phyloP scores from a whole-genome alignment of 2,113 vertebrate genomes.

The Poeciliopsis prolifica region DNA sequence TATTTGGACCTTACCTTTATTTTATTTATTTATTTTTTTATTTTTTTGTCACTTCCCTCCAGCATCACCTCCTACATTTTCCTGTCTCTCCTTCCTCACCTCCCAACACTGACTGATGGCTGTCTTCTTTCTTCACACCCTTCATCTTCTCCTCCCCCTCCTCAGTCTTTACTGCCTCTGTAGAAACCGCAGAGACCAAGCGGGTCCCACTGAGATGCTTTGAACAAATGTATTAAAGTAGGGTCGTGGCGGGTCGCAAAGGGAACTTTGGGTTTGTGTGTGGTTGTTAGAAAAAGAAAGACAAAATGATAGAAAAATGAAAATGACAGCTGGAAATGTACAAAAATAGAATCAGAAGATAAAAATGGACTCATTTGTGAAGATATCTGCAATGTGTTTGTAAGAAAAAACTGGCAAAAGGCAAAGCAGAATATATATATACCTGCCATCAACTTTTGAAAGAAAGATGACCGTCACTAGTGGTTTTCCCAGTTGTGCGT shows the following conservation, averaged over 20 bases:
- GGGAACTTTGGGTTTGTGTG: neutral
- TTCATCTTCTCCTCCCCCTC: conserved; percentile 14
- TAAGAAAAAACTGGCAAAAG: neutral
- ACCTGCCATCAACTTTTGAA: too few relatives aligned
- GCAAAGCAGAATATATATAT: neutral
- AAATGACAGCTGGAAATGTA: neutral
- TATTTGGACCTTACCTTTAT: neutral
- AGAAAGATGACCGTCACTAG: too few relatives aligned
- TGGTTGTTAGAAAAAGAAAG: neutral
- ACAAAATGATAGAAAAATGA: neutral
- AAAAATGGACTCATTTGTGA: neutral
- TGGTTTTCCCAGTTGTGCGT: too few relatives aligned
- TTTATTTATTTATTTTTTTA: neutral
- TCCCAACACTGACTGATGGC: conserved; percentile 2
- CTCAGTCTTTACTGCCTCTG: conserved; percentile 20
- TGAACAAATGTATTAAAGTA: conserved; percentile 47
- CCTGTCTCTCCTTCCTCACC: conserved; percentile 12
- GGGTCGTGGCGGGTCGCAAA: conserved; percentile 1
- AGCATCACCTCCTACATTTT: neutral
- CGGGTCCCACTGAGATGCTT: conserved; percentile 6
- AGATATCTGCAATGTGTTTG: neutral
- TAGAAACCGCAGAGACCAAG: conserved; percentile 37
- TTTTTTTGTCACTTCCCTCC: neutral
- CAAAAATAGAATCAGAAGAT: neutral
- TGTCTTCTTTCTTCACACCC: conserved; percentile 24